These are phyloP conservation scores for Sphaerodactylus townsendi DNA, from an alignment of 2,113 vertebrate species.

Conservation along the genomic window DNA sequence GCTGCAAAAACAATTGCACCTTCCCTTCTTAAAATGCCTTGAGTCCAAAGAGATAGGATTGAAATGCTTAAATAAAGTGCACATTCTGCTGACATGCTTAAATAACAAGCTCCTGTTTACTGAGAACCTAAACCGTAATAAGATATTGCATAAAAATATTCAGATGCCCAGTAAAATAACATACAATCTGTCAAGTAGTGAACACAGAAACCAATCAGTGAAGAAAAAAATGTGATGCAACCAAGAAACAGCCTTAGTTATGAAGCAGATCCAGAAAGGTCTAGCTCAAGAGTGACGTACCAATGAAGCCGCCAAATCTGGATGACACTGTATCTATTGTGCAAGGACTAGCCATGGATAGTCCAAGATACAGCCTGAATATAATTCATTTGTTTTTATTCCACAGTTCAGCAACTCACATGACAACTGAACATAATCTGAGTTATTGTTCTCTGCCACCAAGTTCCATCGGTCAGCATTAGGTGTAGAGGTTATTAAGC, in stretches of 20 bases:
- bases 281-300: background rate
- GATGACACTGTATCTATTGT: background rate
- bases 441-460: background rate
- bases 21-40: background rate
- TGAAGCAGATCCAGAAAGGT: background rate
- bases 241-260: background rate
- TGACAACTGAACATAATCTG: background rate
- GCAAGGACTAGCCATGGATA: too few relatives aligned
- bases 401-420: background rate
- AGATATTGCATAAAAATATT: too few relatives aligned
- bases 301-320: background rate
- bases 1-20: background rate
- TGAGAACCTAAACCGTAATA: background rate
- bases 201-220: conserved; percentile 6
- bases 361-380: background rate
- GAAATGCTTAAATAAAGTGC: background rate
- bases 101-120: too few relatives aligned
- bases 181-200: background rate
- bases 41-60: too few relatives aligned
- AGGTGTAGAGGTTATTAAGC: background rate
- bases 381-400: background rate
- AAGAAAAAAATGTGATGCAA: conserved; percentile 3
- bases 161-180: too few relatives aligned
- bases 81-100: background rate
- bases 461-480: background rate